Evolutionary conservation across 2,888 invertebrate genomes (phyloP).

Genomic region (Octonoba sinensis): DNA sequence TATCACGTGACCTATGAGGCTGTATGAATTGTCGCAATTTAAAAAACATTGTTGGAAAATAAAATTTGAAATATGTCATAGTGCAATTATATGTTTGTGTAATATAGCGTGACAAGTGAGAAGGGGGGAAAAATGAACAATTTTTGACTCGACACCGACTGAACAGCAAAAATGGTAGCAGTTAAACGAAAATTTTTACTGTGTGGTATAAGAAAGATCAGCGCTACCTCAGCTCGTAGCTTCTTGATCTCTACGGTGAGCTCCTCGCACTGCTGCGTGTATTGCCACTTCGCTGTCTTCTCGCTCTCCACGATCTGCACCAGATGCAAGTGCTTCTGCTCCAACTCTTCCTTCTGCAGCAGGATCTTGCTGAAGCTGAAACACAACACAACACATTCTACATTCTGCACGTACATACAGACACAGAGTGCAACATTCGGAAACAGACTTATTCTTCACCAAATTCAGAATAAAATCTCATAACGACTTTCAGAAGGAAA

Average conservation of each 20-base stretch:
- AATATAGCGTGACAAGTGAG: too few relatives aligned
- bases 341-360: constrained; percentile 89
- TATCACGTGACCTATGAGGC: too few relatives aligned
- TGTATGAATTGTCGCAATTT: too few relatives aligned
- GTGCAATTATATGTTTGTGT: too few relatives aligned
- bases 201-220: background rate
- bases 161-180: background rate
- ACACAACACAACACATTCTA: constrained; percentile 61
- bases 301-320: constrained; percentile 89
- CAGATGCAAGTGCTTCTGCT: constrained; percentile 91
- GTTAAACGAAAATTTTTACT: background rate
- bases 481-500: background rate
- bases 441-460: background rate
- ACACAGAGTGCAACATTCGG: background rate
- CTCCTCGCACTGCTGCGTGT: constrained; percentile 92
- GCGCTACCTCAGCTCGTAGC: constrained; percentile 83
- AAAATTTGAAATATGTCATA: too few relatives aligned
- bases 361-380: constrained; percentile 88
- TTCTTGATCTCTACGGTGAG: constrained; percentile 90
- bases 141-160: too few relatives aligned
- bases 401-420: too few relatives aligned
- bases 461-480: background rate
- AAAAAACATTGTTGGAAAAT: too few relatives aligned
- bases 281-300: constrained; percentile 92
- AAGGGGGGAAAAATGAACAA: too few relatives aligned